Evolutionary conservation across 2,113 vertebrate genomes (phyloP).

Genomic region (Tenebrosternarchus preto): DNA sequence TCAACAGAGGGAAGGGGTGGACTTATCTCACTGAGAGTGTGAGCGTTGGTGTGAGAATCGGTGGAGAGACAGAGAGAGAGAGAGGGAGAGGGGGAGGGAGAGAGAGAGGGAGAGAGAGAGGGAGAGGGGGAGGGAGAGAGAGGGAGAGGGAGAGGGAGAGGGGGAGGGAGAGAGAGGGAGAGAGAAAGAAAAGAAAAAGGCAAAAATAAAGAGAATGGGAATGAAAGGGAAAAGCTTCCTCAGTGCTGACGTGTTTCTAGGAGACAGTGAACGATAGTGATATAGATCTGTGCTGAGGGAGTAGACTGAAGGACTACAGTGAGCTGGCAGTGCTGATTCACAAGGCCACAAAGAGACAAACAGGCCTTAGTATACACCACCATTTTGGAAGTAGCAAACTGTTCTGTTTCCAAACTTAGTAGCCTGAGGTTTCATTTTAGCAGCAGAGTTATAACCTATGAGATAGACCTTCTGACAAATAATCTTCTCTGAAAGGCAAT

Average conservation of each 20-base stretch:
- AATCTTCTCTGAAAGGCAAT: conserved; percentile 18
- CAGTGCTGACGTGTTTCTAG: conserved; percentile 42
- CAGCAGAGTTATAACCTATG: background rate
- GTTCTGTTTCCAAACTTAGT: background rate
- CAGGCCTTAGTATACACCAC: background rate
- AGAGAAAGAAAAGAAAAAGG: conserved; percentile 46
- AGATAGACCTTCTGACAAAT: background rate
- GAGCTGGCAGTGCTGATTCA: conserved; percentile 16
- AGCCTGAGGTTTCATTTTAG: background rate
- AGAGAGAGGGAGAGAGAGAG: conserved; percentile 39
- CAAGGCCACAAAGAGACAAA: background rate
- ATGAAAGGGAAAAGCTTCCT: conserved; percentile 46
- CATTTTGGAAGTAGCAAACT: background rate
- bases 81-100: conserved; percentile 14
- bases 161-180: background rate
- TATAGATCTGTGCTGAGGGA: background rate
- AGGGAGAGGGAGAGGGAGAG: conserved; percentile 20
- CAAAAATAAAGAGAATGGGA: conserved; percentile 2
- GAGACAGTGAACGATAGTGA: conserved; percentile 21
- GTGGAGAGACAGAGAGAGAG: background rate
- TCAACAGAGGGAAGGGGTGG: background rate
- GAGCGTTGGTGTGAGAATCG: background rate
- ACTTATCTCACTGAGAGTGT: conserved; percentile 44
- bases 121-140: background rate
- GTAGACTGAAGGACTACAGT: background rate